phyloP scores from a whole-genome alignment of 2,113 vertebrate genomes.

The Pontoporia blainvillei region DNA sequence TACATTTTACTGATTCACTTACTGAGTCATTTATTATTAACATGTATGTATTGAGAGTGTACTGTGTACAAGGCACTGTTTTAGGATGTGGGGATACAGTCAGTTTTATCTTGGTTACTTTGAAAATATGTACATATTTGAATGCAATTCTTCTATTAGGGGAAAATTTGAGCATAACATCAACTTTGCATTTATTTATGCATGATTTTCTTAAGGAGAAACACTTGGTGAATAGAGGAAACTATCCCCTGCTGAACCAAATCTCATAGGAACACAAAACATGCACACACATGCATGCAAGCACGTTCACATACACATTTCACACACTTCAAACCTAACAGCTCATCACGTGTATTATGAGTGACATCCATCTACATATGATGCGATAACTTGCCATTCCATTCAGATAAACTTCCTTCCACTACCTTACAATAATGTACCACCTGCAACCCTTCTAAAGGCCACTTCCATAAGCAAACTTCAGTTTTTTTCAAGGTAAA shows the following conservation, averaged over 20 bases:
- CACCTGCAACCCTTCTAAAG: neutral
- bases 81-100: neutral
- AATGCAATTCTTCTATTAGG: neutral
- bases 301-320: neutral
- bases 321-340: neutral
- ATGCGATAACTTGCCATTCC: neutral
- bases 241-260: neutral
- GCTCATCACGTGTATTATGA: neutral
- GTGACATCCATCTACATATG: neutral
- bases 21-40: neutral
- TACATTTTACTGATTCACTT: neutral
- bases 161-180: neutral
- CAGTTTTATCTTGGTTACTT: neutral
- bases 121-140: neutral
- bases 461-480: neutral
- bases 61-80: neutral
- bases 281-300: neutral
- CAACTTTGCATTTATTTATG: neutral
- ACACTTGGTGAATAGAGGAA: neutral
- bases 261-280: neutral
- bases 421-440: neutral
- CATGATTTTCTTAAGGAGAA: neutral
- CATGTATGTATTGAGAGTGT: neutral
- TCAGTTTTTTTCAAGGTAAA: neutral
- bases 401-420: neutral